Evolutionary conservation across 2,113 vertebrate species (phyloP).

Genomic region (Chelonoidis abingdonii): DNA sequence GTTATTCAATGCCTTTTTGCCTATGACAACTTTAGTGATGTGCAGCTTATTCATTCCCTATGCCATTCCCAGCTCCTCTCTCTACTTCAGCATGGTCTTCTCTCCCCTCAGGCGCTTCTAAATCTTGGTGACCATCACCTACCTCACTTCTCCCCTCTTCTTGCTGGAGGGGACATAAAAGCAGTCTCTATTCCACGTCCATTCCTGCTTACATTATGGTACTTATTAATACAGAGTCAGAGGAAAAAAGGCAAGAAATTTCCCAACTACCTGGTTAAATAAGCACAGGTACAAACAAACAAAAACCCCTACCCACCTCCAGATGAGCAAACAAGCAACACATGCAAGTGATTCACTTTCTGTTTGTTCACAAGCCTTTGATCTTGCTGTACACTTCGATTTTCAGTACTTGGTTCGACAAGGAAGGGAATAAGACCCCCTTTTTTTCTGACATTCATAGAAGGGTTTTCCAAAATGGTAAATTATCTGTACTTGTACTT

Average conservation of each 20-base stretch:
- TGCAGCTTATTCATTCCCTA: slow-evolving; percentile 12
- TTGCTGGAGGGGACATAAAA: not conserved
- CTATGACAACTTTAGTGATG: slow-evolving; percentile 17
- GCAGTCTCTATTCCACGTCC: not conserved
- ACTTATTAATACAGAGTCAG: not conserved
- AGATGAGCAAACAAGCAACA: slow-evolving; percentile 12
- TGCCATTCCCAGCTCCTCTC: not conserved
- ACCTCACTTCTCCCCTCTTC: not conserved
- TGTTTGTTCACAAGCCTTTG: slow-evolving; percentile 42
- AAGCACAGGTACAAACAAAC: not conserved
- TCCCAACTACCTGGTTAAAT: not conserved
- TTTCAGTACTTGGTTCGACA: slow-evolving; percentile 44
- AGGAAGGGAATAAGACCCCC: slow-evolving; percentile 51
- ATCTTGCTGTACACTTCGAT: slow-evolving; percentile 41
- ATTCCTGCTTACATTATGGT: not conserved
- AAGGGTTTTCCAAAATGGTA: slow-evolving; percentile 26
- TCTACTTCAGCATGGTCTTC: not conserved
- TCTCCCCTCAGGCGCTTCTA: not conserved
- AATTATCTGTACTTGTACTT: slow-evolving; percentile 48
- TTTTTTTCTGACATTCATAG: slow-evolving; percentile 57
- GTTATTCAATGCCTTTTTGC: slow-evolving; percentile 57
- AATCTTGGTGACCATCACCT: not conserved
- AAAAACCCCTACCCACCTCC: slow-evolving; percentile 1
- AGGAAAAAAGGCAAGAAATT: not conserved
- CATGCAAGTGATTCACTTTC: slow-evolving; percentile 46